phyloP scores from a whole-genome alignment of 2,888 invertebrate genomes.

The Drosophila putrida region DNA sequence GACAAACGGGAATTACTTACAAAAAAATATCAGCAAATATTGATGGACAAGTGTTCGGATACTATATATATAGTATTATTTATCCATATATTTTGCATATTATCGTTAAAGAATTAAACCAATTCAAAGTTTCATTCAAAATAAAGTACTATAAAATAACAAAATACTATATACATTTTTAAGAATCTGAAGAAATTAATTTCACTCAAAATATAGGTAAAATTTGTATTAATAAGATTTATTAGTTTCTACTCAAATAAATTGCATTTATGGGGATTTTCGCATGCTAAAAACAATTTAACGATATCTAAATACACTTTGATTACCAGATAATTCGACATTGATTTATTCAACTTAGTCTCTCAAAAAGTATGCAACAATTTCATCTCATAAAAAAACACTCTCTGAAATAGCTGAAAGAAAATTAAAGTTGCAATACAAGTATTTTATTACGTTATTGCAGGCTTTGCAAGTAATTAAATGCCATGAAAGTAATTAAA shows the following conservation, averaged over 20 bases:
- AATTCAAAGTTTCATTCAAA: background rate
- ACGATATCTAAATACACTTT: too few relatives aligned
- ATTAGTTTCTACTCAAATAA: too few relatives aligned
- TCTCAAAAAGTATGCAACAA: constrained; percentile 18
- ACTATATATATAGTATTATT: background rate
- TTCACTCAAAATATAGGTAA: too few relatives aligned
- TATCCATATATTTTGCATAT: background rate
- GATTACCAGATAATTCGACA: background rate
- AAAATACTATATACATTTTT: too few relatives aligned
- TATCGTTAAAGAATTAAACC: too few relatives aligned
- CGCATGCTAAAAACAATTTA: too few relatives aligned
- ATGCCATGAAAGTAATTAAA: constrained; percentile 28
- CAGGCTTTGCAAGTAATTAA: constrained; percentile 21
- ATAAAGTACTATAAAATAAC: too few relatives aligned
- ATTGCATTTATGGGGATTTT: too few relatives aligned
- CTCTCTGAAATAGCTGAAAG: background rate
- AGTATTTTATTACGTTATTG: constrained; percentile 2
- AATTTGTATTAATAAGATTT: too few relatives aligned
- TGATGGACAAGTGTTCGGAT: background rate
- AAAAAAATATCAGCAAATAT: background rate
- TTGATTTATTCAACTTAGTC: constrained; percentile 2
- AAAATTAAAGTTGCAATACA: constrained; percentile 1
- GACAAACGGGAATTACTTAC: constrained; percentile 5
- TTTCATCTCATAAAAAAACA: background rate
- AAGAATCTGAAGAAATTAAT: too few relatives aligned